A percentile compares a stretch with the other conserved stretches of the same genome.
phyloP scores from a whole-genome alignment of 2,113 vertebrate genomes.

The Haemorhous mexicanus region DNA sequence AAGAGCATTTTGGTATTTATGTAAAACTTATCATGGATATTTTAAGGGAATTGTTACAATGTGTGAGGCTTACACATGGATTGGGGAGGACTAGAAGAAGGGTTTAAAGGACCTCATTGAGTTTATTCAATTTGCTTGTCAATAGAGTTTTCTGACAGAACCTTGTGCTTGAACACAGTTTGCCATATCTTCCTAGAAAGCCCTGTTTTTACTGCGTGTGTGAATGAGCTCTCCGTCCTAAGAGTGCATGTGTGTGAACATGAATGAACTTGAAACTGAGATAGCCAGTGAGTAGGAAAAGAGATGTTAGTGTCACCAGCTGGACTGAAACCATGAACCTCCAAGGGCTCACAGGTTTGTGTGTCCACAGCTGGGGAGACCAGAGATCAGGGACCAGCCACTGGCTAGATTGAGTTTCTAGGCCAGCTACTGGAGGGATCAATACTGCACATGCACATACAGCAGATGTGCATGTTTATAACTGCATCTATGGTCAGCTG shows the following conservation, averaged over 20 bases:
- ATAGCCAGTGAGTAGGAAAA: background rate
- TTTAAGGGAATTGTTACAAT: background rate
- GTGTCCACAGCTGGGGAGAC: background rate
- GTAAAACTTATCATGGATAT: background rate
- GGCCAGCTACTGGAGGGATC: background rate
- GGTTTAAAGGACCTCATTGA: background rate
- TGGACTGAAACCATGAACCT: background rate
- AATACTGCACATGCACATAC: background rate
- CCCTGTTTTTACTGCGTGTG: background rate
- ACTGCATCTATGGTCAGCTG: background rate
- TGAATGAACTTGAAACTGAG: background rate
- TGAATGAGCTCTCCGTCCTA: background rate
- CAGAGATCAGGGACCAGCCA: background rate
- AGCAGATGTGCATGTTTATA: background rate
- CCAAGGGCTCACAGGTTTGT: background rate
- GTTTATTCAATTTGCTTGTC: background rate
- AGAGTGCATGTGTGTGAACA: background rate
- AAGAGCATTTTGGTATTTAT: background rate
- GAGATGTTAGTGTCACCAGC: background rate
- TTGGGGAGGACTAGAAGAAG: background rate
- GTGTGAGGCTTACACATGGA: background rate
- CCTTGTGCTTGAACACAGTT: background rate
- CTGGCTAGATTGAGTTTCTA: background rate
- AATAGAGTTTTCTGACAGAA: background rate
- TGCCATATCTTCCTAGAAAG: background rate